Evolutionary conservation across 1,140 invertebrate species (phyloP).

Genomic region (Nylanderia fulva): DNA sequence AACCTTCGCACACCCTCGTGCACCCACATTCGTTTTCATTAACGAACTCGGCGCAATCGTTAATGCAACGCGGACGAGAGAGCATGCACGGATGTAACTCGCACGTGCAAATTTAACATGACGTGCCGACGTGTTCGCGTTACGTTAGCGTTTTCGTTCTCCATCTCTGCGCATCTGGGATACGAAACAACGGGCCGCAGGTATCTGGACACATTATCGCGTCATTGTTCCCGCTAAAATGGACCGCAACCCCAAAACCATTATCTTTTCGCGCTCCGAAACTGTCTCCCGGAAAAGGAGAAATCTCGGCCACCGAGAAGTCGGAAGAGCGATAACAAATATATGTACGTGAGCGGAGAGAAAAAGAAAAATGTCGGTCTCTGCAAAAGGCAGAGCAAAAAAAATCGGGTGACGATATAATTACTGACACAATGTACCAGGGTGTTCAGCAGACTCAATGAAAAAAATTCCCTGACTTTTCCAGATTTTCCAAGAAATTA

Average conservation of each 20-base stretch:
- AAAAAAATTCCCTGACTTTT: no score
- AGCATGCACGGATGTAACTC: neutral
- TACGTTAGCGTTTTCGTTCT: slow-evolving; percentile 13
- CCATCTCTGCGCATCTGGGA: slow-evolving; percentile 20
- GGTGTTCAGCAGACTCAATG: no score
- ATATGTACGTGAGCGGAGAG: neutral
- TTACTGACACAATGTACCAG: slow-evolving; percentile 5
- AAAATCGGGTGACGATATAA: slow-evolving; percentile 7
- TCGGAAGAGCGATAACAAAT: slow-evolving; percentile 48
- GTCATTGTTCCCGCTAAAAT: slow-evolving; percentile 41
- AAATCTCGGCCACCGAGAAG: slow-evolving; percentile 5
- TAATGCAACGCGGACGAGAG: neutral
- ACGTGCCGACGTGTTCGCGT: slow-evolving; percentile 42
- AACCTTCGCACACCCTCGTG: neutral
- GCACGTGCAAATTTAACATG: slow-evolving; percentile 45
- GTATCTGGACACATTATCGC: slow-evolving; percentile 50
- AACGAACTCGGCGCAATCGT: slow-evolving; percentile 29
- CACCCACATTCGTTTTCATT: slow-evolving; percentile 22
- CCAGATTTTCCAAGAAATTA: no score
- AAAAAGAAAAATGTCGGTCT: neutral
- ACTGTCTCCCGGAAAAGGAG: slow-evolving; percentile 5
- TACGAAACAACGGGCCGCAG: neutral
- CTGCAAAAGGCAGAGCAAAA: neutral
- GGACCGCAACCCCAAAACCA: slow-evolving; percentile 8
- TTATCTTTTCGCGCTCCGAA: slow-evolving; percentile 45